Percentiles rank a stretch among this genome's conserved stretches.
phyloP scores from a whole-genome alignment of 2,888 invertebrate genomes.

The Dryomyza anilis region DNA sequence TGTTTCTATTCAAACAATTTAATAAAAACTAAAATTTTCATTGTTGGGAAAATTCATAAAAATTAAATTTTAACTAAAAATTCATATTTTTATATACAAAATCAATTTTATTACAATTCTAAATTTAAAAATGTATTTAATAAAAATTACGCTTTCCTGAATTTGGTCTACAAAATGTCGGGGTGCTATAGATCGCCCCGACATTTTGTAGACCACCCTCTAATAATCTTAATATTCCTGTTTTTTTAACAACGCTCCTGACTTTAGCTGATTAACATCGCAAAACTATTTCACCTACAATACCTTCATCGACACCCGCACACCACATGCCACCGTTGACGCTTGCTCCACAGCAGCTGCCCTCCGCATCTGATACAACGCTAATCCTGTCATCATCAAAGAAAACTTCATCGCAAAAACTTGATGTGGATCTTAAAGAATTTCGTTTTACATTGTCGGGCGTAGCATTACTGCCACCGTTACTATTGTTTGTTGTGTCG shows the following conservation, averaged over 20 bases:
- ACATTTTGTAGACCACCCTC: too few relatives aligned
- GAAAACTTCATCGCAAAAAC: slow-evolving; percentile 54
- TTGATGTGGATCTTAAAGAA: slow-evolving; percentile 53
- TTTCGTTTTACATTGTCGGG: slow-evolving; percentile 42
- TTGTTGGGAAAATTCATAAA: too few relatives aligned
- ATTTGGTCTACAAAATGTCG: too few relatives aligned
- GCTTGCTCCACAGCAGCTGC: background rate
- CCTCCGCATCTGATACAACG: background rate
- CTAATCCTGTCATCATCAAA: slow-evolving; percentile 42
- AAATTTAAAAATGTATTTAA: too few relatives aligned
- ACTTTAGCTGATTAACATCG: background rate
- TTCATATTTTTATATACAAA: too few relatives aligned
- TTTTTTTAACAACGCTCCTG: background rate
- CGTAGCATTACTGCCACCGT: background rate
- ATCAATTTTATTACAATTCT: too few relatives aligned
- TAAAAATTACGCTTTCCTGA: too few relatives aligned
- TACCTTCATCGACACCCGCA: slow-evolving; percentile 13
- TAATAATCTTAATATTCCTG: too few relatives aligned
- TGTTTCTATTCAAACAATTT: too few relatives aligned
- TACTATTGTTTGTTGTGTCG: slow-evolving; percentile 16
- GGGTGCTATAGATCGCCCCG: too few relatives aligned
- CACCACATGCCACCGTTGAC: background rate
- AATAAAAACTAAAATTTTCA: too few relatives aligned
- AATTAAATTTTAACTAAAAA: too few relatives aligned
- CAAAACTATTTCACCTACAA: background rate